Evolutionary conservation across 2,797 vertebrate genomes (phyloP).

Genomic region (Allobates femoralis): DNA sequence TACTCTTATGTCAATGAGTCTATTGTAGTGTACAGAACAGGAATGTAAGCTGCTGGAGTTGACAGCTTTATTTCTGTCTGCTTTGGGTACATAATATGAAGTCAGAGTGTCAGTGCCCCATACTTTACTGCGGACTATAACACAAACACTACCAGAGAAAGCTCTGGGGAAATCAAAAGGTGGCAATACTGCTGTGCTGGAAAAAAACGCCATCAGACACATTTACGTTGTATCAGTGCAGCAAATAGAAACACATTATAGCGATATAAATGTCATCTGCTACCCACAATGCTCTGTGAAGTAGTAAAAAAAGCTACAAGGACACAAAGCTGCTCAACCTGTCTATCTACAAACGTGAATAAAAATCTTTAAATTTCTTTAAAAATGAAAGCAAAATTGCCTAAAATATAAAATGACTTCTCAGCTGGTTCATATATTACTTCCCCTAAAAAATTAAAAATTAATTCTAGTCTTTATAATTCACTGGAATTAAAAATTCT

Average conservation of each 20-base stretch:
- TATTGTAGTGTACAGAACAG: conserved; percentile 38
- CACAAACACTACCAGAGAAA: conserved; percentile 24
- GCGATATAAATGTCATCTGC: background rate
- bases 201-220: conserved; percentile 24
- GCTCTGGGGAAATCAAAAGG: conserved; percentile 51
- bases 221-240: background rate
- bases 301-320: background rate
- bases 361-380: background rate
- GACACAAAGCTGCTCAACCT: background rate
- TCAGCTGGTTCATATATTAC: background rate
- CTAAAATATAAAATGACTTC: background rate
- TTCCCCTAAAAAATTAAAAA: background rate
- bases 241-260: conserved; percentile 36
- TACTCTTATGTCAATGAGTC: conserved; percentile 51
- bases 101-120: conserved; percentile 31
- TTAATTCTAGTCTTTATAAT: background rate
- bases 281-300: background rate
- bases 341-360: background rate
- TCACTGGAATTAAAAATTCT: background rate
- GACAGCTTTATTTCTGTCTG: conserved; percentile 59
- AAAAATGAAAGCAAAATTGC: background rate
- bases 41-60: conserved; percentile 38
- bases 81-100: conserved; percentile 33
- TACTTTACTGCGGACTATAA: conserved; percentile 48
- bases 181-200: conserved; percentile 16